Conservation (phyloP, 2,888 invertebrate genomes). For the Encarsia formosa region DNA sequence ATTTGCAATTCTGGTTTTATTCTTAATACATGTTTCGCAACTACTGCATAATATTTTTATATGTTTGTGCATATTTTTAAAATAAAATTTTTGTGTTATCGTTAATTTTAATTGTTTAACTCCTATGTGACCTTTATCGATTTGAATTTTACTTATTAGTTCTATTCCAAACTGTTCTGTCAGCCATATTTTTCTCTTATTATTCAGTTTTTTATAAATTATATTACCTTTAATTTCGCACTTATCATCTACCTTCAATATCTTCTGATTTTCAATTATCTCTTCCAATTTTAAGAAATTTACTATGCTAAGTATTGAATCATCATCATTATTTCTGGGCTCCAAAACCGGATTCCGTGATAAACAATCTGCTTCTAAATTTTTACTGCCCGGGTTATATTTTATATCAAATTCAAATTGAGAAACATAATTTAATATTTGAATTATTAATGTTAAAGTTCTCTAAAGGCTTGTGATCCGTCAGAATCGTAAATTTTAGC, state of each 20-base stretch:
- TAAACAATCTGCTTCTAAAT: conserved; percentile 28
- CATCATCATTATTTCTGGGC: conserved; percentile 11
- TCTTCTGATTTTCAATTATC: conserved; percentile 24
- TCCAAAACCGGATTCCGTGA: conserved; percentile 24
- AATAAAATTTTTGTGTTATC: conserved; percentile 16
- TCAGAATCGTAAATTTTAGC: conserved; percentile 5
- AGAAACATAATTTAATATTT: conserved; percentile 28
- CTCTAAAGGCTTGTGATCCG: conserved; percentile 29
- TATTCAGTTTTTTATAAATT: conserved; percentile 21
- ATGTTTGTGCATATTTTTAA: conserved; percentile 27
- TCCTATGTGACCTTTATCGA: conserved; percentile 24
- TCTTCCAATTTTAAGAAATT: conserved; percentile 21
- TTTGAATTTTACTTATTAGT: conserved; percentile 24
- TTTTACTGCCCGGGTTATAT: conserved; percentile 27
- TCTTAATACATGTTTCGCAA: conserved; percentile 1
- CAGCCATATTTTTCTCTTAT: conserved; percentile 26
- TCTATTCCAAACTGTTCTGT: conserved; percentile 23
- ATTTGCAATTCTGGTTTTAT: not conserved
- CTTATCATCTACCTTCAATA: conserved; percentile 14
- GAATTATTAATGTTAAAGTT: conserved; percentile 28
- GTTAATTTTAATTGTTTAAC: conserved; percentile 23
- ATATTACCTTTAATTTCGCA: conserved; percentile 18
- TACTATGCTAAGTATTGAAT: conserved; percentile 19
- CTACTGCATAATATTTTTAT: not conserved
- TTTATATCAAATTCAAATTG: conserved; percentile 31